Percentiles rank a stretch among this genome's conserved stretches.
phyloP scores from a whole-genome alignment of 2,888 invertebrate genomes.

The Ferrisia virgata region DNA sequence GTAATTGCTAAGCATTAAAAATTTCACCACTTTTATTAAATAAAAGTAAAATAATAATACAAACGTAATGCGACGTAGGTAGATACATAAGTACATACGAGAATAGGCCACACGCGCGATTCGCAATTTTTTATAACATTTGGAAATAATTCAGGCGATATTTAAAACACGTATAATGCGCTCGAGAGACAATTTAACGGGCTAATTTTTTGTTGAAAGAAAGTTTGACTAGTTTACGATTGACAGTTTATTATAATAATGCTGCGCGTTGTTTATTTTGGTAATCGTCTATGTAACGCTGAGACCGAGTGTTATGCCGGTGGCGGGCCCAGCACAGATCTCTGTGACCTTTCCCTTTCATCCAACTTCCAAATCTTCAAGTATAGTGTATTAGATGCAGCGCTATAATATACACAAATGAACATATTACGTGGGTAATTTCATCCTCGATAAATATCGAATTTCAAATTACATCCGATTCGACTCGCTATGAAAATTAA shows the following conservation, averaged over 20 bases:
- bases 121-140: background rate
- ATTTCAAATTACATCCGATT: background rate
- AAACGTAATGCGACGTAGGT: no score
- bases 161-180: background rate
- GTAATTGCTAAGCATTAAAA: background rate
- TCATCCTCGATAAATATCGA: background rate
- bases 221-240: conserved; percentile 4
- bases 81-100: background rate
- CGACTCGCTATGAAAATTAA: no score
- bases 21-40: background rate
- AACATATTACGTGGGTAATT: background rate
- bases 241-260: conserved; percentile 31
- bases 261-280: conserved; percentile 31
- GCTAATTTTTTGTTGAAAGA: conserved; percentile 18
- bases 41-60: background rate
- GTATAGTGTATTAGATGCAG: no score
- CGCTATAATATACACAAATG: no score
- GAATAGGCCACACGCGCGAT: background rate
- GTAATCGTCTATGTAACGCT: conserved; percentile 5
- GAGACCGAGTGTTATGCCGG: background rate
- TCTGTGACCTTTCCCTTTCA: background rate
- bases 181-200: conserved; percentile 8
- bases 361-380: background rate
- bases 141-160: conserved; percentile 9
- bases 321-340: background rate